Conservation (phyloP, 2,797 vertebrate genomes). For the Crypturellus tataupa region DNA sequence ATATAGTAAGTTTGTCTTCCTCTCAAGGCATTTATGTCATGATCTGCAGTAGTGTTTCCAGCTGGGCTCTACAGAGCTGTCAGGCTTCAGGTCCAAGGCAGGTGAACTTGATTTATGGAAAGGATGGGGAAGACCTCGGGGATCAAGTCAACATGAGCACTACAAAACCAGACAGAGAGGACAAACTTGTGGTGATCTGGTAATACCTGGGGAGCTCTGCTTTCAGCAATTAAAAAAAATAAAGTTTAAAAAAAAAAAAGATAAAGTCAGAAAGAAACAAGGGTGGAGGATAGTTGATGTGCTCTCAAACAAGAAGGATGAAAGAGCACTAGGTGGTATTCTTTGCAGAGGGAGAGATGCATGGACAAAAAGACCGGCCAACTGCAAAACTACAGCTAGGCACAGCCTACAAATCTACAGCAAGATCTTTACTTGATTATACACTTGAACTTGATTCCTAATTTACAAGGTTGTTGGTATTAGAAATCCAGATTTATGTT, state of each 20-base stretch:
- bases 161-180: neutral
- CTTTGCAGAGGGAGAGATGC: neutral
- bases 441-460: neutral
- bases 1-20: neutral
- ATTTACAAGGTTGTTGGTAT: neutral
- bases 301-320: neutral
- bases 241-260: neutral
- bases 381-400: rapidly evolving
- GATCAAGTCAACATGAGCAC: rapidly evolving
- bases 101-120: neutral
- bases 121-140: neutral
- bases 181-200: neutral
- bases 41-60: neutral
- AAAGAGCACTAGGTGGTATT: neutral
- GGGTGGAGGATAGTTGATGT: neutral
- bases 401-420: neutral
- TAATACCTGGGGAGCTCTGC: neutral
- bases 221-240: neutral
- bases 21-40: neutral
- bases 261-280: neutral
- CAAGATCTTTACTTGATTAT: neutral
- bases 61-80: neutral
- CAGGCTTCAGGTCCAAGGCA: neutral
- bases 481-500: neutral
- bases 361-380: neutral